These are phyloP conservation scores for Caenorhabditis latens DNA, from an alignment of 1,140 invertebrate species.

Conservation along the genomic window DNA sequence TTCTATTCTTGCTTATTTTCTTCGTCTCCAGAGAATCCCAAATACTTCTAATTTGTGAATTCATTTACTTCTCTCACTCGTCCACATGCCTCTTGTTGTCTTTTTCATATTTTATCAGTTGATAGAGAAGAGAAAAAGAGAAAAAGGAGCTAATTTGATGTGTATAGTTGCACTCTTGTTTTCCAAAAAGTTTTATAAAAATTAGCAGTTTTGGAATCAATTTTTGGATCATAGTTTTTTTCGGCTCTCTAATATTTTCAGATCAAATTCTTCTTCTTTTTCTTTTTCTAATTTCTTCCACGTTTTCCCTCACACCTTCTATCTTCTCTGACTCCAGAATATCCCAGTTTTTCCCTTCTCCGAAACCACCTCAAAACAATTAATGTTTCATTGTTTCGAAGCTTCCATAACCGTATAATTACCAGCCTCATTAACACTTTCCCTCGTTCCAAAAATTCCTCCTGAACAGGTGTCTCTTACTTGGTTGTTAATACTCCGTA, in stretches of 20 bases:
- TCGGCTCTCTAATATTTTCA: too few relatives aligned
- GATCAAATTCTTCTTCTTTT: too few relatives aligned
- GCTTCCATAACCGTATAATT: slow-evolving; percentile 55
- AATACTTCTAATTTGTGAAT: slow-evolving; percentile 45
- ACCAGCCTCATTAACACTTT: slow-evolving; percentile 41
- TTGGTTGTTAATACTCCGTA: neutral
- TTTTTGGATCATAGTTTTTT: too few relatives aligned
- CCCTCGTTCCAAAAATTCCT: slow-evolving; percentile 19
- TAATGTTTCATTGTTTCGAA: slow-evolving; percentile 51
- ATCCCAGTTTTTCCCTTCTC: neutral
- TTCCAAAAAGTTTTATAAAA: too few relatives aligned
- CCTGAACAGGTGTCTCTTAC: neutral
- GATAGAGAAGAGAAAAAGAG: neutral
- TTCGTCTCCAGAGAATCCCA: slow-evolving; percentile 40
- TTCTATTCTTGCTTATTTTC: neutral
- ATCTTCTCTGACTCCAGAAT: neutral
- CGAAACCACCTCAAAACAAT: slow-evolving; percentile 7
- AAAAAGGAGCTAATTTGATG: neutral
- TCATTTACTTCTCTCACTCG: neutral
- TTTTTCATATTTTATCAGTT: neutral
- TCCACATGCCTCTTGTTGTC: slow-evolving; percentile 27
- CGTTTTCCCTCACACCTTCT: neutral
- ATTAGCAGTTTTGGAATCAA: too few relatives aligned
- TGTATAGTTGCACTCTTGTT: neutral
- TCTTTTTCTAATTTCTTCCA: neutral